These are phyloP conservation scores for Carterocephalus palaemon DNA, from an alignment of 2,888 invertebrate genomes.

Conservation along the genomic window DNA sequence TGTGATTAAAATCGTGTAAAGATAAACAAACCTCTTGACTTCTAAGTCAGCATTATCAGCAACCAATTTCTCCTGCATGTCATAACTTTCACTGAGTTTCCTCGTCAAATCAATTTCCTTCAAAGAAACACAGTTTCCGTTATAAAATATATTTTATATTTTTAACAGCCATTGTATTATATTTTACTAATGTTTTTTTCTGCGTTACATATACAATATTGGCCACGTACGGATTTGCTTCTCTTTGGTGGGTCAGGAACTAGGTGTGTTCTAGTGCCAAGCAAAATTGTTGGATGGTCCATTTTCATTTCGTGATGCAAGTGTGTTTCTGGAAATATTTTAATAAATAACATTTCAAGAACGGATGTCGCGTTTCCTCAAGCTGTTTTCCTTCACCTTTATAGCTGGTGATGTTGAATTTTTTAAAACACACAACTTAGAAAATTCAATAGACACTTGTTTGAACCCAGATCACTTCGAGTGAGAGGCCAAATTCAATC, in stretches of 20 bases:
- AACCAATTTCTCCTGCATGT: constrained; percentile 83
- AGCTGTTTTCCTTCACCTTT: too few relatives aligned
- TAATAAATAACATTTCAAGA: too few relatives aligned
- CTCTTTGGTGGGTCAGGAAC: constrained; percentile 39
- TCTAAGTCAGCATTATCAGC: constrained; percentile 83
- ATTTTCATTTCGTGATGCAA: constrained; percentile 57
- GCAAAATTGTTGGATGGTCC: constrained; percentile 50
- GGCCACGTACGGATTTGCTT: constrained; percentile 66
- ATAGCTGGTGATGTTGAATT: too few relatives aligned
- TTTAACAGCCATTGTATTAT: background rate
- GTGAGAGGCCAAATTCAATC: too few relatives aligned
- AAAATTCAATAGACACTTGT: too few relatives aligned
- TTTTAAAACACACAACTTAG: too few relatives aligned
- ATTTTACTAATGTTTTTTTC: background rate
- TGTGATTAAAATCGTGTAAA: too few relatives aligned
- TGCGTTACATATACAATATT: constrained; percentile 10
- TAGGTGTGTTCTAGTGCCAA: constrained; percentile 37
- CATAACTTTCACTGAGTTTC: constrained; percentile 81
- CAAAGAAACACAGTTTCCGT: constrained; percentile 25
- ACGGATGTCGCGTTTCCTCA: too few relatives aligned
- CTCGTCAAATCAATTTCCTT: constrained; percentile 74
- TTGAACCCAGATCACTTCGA: too few relatives aligned
- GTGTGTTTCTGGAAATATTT: constrained; percentile 45
- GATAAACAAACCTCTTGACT: constrained; percentile 76
- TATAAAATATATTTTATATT: constrained; percentile 1